phyloP scores from a whole-genome alignment of 2,113 vertebrate genomes.

The Planiliza haematocheilus region DNA sequence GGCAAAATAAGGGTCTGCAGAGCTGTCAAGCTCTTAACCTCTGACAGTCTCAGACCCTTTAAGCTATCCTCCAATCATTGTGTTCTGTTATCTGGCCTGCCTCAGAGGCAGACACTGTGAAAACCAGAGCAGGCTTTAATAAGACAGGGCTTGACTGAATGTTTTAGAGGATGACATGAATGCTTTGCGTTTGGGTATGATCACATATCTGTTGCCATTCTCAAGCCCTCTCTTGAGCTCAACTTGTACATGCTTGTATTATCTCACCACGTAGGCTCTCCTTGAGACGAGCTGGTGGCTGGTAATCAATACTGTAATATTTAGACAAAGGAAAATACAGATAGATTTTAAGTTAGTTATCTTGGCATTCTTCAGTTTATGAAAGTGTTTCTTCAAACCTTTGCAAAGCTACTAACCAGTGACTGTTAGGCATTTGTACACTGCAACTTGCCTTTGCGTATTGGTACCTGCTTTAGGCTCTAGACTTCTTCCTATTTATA shows the following conservation, averaged over 20 bases:
- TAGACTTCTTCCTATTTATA: constrained; percentile 76
- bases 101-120: constrained; percentile 77
- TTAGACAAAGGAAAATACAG: constrained; percentile 55
- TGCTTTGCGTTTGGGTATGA: constrained; percentile 43
- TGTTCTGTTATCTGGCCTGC: constrained; percentile 72
- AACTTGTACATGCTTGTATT: constrained; percentile 58
- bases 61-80: constrained; percentile 71
- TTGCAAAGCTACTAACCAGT: constrained; percentile 68
- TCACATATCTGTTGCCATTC: constrained; percentile 47
- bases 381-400: constrained; percentile 58
- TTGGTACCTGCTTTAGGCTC: constrained; percentile 70
- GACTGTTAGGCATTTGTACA: constrained; percentile 72
- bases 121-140: constrained; percentile 68
- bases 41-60: constrained; percentile 50
- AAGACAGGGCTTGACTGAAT: constrained; percentile 62
- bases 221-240: constrained; percentile 49
- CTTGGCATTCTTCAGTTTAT: constrained; percentile 36
- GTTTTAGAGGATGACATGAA: constrained; percentile 41
- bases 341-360: constrained; percentile 48
- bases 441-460: constrained; percentile 68
- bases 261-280: constrained; percentile 27
- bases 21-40: constrained; percentile 46
- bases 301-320: constrained; percentile 66
- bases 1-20: constrained; percentile 30
- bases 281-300: constrained; percentile 32